Conservation (phyloP, 2,888 invertebrate species). For the Dascillus cervinus region DNA sequence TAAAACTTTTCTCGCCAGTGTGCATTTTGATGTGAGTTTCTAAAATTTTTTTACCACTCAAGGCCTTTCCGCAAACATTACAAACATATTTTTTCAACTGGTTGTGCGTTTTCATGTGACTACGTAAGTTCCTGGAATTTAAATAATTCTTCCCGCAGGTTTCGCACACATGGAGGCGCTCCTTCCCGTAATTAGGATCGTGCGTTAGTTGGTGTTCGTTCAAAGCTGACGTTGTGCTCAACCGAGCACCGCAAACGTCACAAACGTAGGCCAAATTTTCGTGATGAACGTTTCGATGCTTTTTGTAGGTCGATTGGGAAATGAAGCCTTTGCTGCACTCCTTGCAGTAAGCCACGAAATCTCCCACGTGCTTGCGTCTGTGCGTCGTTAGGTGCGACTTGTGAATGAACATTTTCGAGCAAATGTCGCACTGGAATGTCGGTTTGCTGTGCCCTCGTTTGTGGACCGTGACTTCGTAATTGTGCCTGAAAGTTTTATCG, state of each 20-base stretch:
- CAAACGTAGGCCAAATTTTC: constrained; percentile 33
- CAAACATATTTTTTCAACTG: constrained; percentile 28
- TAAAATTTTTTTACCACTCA: constrained; percentile 32
- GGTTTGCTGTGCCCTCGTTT: constrained; percentile 50
- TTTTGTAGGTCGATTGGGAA: constrained; percentile 26
- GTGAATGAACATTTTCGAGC: constrained; percentile 53
- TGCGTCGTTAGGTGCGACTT: constrained; percentile 55
- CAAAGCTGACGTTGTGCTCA: constrained; percentile 37
- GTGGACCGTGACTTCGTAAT: constrained; percentile 39
- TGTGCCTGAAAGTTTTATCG: constrained; percentile 32
- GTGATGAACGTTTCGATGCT: constrained; percentile 30
- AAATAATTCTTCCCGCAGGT: constrained; percentile 43
- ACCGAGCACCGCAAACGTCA: constrained; percentile 46
- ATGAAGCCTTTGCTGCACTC: constrained; percentile 34
- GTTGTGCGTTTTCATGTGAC: constrained; percentile 30
- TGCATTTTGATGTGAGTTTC: constrained; percentile 39
- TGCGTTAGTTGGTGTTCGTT: constrained; percentile 28
- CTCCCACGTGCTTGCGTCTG: constrained; percentile 48
- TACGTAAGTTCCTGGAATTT: constrained; percentile 30
- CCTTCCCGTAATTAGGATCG: constrained; percentile 23
- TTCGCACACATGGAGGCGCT: constrained; percentile 36
- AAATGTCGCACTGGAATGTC: constrained; percentile 51
- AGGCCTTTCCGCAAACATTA: constrained; percentile 35
- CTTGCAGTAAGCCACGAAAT: constrained; percentile 31
- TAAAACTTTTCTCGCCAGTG: constrained; percentile 28